Base-by-base conservation (phyloP, 2,113 vertebrate species). In the Dicaeum eximium region DNA sequence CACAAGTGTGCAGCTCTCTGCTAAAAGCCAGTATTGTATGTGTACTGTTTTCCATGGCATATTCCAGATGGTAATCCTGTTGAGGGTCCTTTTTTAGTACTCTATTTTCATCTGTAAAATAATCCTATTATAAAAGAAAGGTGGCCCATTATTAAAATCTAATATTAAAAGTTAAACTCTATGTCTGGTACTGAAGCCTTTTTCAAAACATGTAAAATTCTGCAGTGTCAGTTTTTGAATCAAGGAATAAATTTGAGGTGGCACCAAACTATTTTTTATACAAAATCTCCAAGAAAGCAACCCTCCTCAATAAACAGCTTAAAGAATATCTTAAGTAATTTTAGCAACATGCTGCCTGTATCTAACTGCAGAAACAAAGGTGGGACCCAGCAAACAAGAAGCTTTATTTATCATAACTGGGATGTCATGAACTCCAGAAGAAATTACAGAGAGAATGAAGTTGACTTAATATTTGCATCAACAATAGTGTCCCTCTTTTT, bases 41-140 rank as follows among this genome's bases (percentile, higher is more conserved):
- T 13, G 98, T 99, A 47, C 91, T 96, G 69, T 99, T 99, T 96
- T 99, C 98, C 97, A 98, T 98, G 56, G 98, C 98, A 64, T 98
- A 98, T 27, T 98, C 98, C 71, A 99, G 97, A 47, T 93, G 98
- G 80, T 98, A 99, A 96, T 98, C 98, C 95, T 99, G 98, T 35
- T 98, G 97, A 22, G 92, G 27, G 40, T 99, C 99, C 95, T 96
- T 98, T 93, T 96, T 98, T n/a, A 99, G 95, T 48, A 96, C 96
- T 96, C 98, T 98, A 61, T 97, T 98, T 80, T 97, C 94, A 96
- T 98, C 98, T 88, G 98, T 98, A 95, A 98, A 98, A 95, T 98
- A 99, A 94, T 99, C 98, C 98, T 99, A 83, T 95, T 31, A 33
- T 92, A 96, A 95, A 97, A 50, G 90, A 45, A 77, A 79, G 28